Base-by-base conservation (phyloP, 2,888 invertebrate genomes). In the Scaptomyza caliginosa region DNA sequence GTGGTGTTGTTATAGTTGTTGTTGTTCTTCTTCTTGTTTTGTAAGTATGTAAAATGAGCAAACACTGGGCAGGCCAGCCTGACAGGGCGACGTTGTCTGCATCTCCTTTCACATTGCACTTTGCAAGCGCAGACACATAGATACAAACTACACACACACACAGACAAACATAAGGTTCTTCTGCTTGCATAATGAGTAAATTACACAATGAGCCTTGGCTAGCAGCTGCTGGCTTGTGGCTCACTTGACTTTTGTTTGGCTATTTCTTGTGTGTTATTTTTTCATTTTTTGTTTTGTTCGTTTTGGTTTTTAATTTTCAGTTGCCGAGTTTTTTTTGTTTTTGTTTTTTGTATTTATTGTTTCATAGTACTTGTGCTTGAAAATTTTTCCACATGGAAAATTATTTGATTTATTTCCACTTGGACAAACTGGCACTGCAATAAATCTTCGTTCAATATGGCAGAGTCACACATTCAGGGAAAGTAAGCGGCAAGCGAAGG, bases 391-490 rank as follows among this genome's bases (percentile, higher is more conserved):
- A 89, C 89, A 87, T 89, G 88, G 81, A 82, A 88, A 89, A 89
- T 82, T 89, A 86, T 89, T 89, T 89, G 89, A 89, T 89, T 89
- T 89, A 89, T 89, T 88, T 87, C 68, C 82, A 87, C 81, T 89
- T 89, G 88, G 86, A 89, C 87, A 88, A 77, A 80, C 72, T 89
- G 84, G 84, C 89, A 89, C 71, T 77, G 88, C 78, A 88, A 89
- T 89, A 89, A 89, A 89, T 89, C 88, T 89, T 89, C 86, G 82
- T 89, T 89, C 89, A 88, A 88, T 89, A 84, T 86, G 80, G 70
- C 82, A 82, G 75, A 86, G 81, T 65, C 66, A 64, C 74, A 74
- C 57, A 56, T 76, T 51, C 49, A 56, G 42, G 55, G 30, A 40
- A 6, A 48, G 11, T 34, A 30, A 7, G 24, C 4, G 40, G 13